phyloP scores from a whole-genome alignment of 2,888 invertebrate genomes.

The Aproaerema taeniolella region DNA sequence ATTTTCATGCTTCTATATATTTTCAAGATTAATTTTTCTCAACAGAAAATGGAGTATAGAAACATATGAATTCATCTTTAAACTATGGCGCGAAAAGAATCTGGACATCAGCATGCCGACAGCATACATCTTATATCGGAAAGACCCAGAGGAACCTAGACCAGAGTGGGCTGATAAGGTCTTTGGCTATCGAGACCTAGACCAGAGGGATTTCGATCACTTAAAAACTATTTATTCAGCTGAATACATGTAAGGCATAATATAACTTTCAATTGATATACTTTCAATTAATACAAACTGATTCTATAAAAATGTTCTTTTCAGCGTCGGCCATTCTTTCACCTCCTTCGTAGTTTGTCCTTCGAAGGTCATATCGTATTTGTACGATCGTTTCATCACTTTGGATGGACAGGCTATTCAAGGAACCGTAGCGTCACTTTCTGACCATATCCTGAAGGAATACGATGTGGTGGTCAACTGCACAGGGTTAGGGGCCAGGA shows the following conservation, averaged over 20 bases:
- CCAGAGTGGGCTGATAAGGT: conserved; percentile 38
- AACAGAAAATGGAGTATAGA: conserved; percentile 81
- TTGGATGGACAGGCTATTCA: conserved; percentile 78
- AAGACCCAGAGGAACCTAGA: conserved; percentile 9
- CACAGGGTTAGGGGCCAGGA: conserved; percentile 81
- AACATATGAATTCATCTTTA: conserved; percentile 77
- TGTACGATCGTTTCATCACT: conserved; percentile 78
- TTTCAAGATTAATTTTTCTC: no score
- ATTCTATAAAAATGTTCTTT: no score
- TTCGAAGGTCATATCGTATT: conserved; percentile 79
- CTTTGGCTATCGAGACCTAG: conserved; percentile 44
- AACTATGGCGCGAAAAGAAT: conserved; percentile 78
- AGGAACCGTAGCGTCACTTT: conserved; percentile 36
- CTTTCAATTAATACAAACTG: no score
- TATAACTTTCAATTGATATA: neutral
- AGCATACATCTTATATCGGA: conserved; percentile 36
- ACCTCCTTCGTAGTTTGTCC: conserved; percentile 84
- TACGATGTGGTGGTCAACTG: conserved; percentile 89
- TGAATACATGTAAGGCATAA: conserved; percentile 49
- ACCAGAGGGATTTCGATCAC: conserved; percentile 36
- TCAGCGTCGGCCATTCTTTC: conserved; percentile 80
- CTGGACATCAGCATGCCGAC: conserved; percentile 44
- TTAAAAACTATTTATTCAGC: conserved; percentile 34
- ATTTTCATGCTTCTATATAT: no score
- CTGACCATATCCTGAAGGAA: conserved; percentile 62